These are phyloP conservation scores for Brachirus orientalis DNA, from an alignment of 2,113 vertebrate genomes.

Conservation along the genomic window DNA sequence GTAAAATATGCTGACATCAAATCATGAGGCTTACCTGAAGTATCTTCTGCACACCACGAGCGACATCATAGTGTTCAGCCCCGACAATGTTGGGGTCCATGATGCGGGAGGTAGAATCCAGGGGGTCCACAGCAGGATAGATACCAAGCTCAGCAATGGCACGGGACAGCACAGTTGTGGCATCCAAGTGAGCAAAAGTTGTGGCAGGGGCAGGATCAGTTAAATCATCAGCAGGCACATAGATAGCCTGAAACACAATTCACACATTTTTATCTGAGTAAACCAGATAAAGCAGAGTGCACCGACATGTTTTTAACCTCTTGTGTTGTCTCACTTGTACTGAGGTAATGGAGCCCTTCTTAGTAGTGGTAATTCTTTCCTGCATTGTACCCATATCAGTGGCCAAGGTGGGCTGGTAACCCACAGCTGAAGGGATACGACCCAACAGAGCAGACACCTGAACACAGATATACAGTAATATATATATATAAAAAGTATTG, in stretches of 20 bases:
- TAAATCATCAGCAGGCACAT: slow-evolving; percentile 96
- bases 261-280: not conserved
- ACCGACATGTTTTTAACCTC: not conserved
- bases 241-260: slow-evolving; percentile 85
- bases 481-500: too few relatives aligned
- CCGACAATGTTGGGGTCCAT: slow-evolving; percentile 99
- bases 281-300: not conserved
- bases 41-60: slow-evolving; percentile 97
- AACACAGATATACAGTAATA: not conserved
- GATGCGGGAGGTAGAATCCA: slow-evolving; percentile 98
- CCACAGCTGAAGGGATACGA: slow-evolving; percentile 97
- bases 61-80: slow-evolving; percentile 93
- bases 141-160: slow-evolving; percentile 97
- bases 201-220: slow-evolving; percentile 97
- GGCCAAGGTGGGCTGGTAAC: slow-evolving; percentile 97
- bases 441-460: slow-evolving; percentile 97
- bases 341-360: slow-evolving; percentile 98
- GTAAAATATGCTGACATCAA: not conserved
- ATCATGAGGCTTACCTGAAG: slow-evolving; percentile 82
- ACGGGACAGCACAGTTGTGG: slow-evolving; percentile 95
- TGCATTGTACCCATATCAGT: slow-evolving; percentile 99
- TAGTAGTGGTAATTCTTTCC: slow-evolving; percentile 97
- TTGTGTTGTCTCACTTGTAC: slow-evolving; percentile 75
- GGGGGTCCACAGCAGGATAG: slow-evolving; percentile 95
- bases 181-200: slow-evolving; percentile 98